Percentiles rank a stretch among this genome's conserved stretches.
These are phyloP conservation scores for Sarcophaga rosellei DNA, from an alignment of 2,888 invertebrate genomes.

Conservation along the genomic window DNA sequence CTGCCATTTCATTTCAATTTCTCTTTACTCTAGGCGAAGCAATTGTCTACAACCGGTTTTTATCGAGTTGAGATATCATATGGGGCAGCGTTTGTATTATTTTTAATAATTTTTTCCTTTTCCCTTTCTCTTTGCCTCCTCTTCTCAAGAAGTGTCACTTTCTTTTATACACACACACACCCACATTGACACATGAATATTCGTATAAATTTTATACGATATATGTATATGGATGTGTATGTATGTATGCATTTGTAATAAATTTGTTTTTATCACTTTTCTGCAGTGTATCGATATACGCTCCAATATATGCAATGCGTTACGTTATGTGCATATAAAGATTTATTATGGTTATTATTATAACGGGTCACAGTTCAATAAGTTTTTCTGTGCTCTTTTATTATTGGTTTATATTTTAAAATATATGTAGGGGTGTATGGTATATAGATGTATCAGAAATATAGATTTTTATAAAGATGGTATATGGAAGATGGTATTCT, in stretches of 20 bases:
- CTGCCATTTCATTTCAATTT: conserved; percentile 50
- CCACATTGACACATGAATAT: not conserved
- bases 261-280: conserved; percentile 79
- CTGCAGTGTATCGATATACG: conserved; percentile 74
- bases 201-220: not conserved
- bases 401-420: conserved; percentile 39
- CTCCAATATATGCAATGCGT: not conserved
- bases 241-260: conserved; percentile 70
- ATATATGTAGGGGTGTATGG: not conserved
- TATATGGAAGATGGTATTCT: no score
- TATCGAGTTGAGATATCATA: not conserved
- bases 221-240: not conserved
- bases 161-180: not conserved
- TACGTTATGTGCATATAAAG: conserved; percentile 60
- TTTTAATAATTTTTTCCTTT: conserved; percentile 60
- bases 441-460: no score
- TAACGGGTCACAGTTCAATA: conserved; percentile 75
- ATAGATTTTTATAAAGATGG: not conserved
- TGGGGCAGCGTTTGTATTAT: conserved; percentile 39
- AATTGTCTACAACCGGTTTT: conserved; percentile 17
- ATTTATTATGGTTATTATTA: conserved; percentile 79
- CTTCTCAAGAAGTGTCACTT: not conserved
- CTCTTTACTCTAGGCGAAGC: conserved; percentile 59
- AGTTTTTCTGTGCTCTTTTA: conserved; percentile 64
- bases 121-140: not conserved